A percentile compares a stretch with the other conserved stretches of the same genome.
These are phyloP conservation scores for Bibio marci DNA, from an alignment of 2,888 invertebrate genomes.

Conservation along the genomic window DNA sequence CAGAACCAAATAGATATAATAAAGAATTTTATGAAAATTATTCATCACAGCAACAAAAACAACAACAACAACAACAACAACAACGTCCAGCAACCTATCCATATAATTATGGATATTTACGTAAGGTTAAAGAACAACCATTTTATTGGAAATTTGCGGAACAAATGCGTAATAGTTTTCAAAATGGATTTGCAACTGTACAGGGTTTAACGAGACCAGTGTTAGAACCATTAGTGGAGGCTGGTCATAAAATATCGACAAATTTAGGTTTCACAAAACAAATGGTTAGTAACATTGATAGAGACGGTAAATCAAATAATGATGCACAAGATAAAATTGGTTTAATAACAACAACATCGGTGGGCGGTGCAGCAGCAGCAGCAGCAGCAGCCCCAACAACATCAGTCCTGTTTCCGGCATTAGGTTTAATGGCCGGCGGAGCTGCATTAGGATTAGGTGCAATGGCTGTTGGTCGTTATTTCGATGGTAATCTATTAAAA, in stretches of 20 bases:
- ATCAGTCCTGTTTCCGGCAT: slow-evolving; percentile 52
- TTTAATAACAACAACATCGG: slow-evolving; percentile 32
- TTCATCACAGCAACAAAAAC: not conserved
- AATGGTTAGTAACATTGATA: slow-evolving; percentile 21
- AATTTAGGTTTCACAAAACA: slow-evolving; percentile 48
- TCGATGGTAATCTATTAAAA: slow-evolving; percentile 38
- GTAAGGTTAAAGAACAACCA: slow-evolving; percentile 39
- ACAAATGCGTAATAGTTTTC: slow-evolving; percentile 52
- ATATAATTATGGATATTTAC: slow-evolving; percentile 42
- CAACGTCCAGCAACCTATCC: slow-evolving; percentile 35
- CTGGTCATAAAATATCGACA: slow-evolving; percentile 60
- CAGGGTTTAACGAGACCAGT: slow-evolving; percentile 34
- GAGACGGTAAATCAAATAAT: slow-evolving; percentile 27
- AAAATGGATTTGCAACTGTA: slow-evolving; percentile 50
- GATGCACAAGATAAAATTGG: slow-evolving; percentile 48
- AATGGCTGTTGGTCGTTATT: slow-evolving; percentile 55
- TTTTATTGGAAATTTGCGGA: slow-evolving; percentile 59
- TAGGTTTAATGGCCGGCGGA: slow-evolving; percentile 65
- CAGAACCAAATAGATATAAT: slow-evolving; percentile 27
- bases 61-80: slow-evolving; percentile 34
- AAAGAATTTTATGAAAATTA: slow-evolving; percentile 26
- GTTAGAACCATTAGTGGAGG: slow-evolving; percentile 57
- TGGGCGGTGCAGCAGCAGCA: slow-evolving; percentile 35
- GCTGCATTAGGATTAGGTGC: slow-evolving; percentile 68
- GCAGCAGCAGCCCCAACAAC: slow-evolving; percentile 33